Percentiles rank a stretch among this genome's conserved stretches.
Evolutionary conservation across 2,888 invertebrate genomes (phyloP).

Genomic region (Portevinia maculata): DNA sequence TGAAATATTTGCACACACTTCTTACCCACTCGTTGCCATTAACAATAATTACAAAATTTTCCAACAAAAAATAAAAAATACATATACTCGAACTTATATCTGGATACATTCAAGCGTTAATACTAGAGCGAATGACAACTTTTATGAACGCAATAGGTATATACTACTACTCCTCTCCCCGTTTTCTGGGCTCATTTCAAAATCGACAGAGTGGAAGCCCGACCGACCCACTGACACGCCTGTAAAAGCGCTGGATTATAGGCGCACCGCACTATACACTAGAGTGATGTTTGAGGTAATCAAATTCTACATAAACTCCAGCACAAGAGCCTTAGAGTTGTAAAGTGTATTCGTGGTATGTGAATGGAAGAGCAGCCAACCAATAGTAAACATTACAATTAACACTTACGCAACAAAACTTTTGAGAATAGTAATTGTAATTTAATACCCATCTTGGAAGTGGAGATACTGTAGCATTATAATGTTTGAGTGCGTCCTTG

Average conservation of each 20-base stretch:
- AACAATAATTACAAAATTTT: conserved; percentile 60
- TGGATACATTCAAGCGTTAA: conserved; percentile 9
- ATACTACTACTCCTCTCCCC: background rate
- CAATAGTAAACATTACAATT: conserved; percentile 58
- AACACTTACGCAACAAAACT: conserved; percentile 70
- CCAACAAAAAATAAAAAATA: conserved; percentile 1
- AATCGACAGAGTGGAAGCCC: conserved; percentile 40
- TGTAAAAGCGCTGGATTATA: conserved; percentile 33
- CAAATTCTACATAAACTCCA: conserved; percentile 53
- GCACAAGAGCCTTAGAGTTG: conserved; percentile 23
- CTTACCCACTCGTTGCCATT: conserved; percentile 34
- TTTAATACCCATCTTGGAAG: conserved; percentile 59
- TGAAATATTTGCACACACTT: conserved; percentile 48
- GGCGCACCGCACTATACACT: conserved; percentile 22
- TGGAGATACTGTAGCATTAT: conserved; percentile 20
- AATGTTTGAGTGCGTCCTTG: conserved; percentile 42
- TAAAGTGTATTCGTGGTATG: conserved; percentile 26
- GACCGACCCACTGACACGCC: background rate
- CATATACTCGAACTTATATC: background rate
- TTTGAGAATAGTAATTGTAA: conserved; percentile 67
- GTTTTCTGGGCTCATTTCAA: conserved; percentile 16
- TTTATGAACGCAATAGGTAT: conserved; percentile 22
- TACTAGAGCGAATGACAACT: conserved; percentile 26
- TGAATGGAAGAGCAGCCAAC: background rate
- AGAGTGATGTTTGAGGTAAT: conserved; percentile 63